A percentile compares a stretch with the other conserved stretches of the same genome.
Conservation (phyloP, 2,113 vertebrate genomes). For the Noturus placidus region DNA sequence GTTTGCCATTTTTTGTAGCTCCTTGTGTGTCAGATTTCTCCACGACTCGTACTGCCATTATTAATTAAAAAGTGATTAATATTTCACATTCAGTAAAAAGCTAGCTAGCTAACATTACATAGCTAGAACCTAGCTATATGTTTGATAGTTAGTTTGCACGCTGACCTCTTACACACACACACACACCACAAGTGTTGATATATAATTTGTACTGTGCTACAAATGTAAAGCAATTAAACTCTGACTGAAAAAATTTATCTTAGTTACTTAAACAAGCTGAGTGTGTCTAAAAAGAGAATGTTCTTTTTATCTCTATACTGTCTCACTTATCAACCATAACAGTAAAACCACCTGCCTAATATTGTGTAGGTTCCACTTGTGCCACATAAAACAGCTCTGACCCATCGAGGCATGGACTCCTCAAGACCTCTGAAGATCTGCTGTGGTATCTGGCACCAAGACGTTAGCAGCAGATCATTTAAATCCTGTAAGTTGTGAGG, state of each 20-base stretch:
- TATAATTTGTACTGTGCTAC: not conserved
- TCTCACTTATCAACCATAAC: no score
- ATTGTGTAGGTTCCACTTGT: no score
- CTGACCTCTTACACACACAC: not conserved
- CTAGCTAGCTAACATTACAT: not conserved
- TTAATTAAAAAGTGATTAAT: not conserved
- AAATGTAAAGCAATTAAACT: constrained; percentile 4
- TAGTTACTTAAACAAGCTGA: not conserved
- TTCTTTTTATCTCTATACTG: not conserved
- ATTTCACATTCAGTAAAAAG: not conserved
- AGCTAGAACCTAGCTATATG: not conserved
- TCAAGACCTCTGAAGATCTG: no score
- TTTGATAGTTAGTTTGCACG: not conserved
- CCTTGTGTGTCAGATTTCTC: not conserved
- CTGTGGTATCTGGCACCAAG: no score
- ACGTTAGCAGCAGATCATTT: no score
- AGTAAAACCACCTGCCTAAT: no score
- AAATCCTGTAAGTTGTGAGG: no score
- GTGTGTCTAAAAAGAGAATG: not conserved
- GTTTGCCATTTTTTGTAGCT: not conserved
- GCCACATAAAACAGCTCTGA: no score
- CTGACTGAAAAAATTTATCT: not conserved
- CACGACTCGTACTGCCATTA: not conserved
- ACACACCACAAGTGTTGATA: not conserved
- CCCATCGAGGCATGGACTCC: no score